Conservation (phyloP, 2,797 vertebrate species). For the Lepus townsendii region DNA sequence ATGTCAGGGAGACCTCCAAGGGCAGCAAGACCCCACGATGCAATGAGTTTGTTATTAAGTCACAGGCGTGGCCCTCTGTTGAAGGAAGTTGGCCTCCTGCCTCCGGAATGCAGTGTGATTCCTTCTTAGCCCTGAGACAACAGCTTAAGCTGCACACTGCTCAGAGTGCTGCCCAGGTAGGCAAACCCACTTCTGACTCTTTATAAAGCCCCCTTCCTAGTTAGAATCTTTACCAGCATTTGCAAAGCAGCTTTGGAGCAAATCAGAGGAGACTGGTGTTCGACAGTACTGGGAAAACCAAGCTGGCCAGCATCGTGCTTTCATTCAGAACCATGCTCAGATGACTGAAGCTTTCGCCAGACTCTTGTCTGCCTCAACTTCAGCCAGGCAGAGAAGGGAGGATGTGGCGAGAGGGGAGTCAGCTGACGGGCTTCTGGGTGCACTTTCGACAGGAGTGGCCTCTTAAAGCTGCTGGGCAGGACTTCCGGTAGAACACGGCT, state of each 20-base stretch:
- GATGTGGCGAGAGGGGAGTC: background rate
- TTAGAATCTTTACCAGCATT: background rate
- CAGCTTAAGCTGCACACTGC: background rate
- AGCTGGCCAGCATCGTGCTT: background rate
- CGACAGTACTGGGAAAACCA: background rate
- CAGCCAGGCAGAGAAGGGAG: background rate
- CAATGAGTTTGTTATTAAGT: background rate
- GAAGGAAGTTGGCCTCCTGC: background rate
- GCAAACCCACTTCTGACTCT: background rate
- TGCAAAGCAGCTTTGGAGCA: background rate
- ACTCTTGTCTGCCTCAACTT: background rate
- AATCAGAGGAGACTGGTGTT: background rate
- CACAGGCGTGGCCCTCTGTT: background rate
- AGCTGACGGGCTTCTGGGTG: background rate
- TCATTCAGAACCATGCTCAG: background rate
- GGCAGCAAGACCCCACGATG: background rate
- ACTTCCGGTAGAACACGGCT: background rate
- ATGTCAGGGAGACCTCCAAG: conserved; percentile 33
- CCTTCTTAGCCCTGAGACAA: background rate
- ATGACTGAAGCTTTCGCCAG: background rate
- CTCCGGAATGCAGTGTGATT: background rate
- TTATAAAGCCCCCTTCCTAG: background rate
- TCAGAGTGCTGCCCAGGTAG: background rate
- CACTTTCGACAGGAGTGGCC: background rate
- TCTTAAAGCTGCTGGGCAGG: background rate